Conservation (phyloP, 2,797 vertebrate genomes). For the Sarcophilus harrisii region DNA sequence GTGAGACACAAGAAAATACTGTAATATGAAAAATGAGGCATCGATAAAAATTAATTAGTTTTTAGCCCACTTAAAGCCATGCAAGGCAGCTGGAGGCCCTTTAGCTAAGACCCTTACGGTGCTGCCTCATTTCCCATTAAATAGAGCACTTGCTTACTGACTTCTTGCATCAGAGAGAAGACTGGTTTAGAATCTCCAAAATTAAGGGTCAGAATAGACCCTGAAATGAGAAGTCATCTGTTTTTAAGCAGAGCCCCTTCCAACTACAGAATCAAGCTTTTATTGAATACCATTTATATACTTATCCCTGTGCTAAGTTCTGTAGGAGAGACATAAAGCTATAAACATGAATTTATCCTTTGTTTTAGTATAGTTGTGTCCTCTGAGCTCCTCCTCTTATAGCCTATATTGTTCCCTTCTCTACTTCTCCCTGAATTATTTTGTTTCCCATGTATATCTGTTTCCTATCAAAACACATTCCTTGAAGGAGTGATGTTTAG, state of each 20-base stretch:
- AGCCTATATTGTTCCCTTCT: neutral
- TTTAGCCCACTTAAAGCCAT: neutral
- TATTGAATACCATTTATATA: neutral
- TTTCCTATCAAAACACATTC: neutral
- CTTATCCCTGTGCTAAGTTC: neutral
- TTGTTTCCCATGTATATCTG: neutral
- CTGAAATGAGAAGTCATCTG: neutral
- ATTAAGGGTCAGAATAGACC: neutral
- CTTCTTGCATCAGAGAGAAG: neutral
- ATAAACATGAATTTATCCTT: neutral
- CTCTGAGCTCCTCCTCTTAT: neutral
- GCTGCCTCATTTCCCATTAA: neutral
- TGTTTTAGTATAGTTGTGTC: neutral
- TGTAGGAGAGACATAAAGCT: neutral
- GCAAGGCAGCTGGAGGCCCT: neutral
- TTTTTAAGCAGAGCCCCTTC: neutral
- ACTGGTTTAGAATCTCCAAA: neutral
- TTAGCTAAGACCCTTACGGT: neutral
- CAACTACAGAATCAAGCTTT: neutral
- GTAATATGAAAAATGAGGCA: neutral
- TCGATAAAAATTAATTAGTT: neutral
- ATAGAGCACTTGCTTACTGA: neutral
- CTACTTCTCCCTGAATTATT: neutral
- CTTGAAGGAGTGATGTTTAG: neutral
- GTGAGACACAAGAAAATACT: neutral